phyloP scores from a whole-genome alignment of 1,140 invertebrate genomes.

The Callitettix versicolor region DNA sequence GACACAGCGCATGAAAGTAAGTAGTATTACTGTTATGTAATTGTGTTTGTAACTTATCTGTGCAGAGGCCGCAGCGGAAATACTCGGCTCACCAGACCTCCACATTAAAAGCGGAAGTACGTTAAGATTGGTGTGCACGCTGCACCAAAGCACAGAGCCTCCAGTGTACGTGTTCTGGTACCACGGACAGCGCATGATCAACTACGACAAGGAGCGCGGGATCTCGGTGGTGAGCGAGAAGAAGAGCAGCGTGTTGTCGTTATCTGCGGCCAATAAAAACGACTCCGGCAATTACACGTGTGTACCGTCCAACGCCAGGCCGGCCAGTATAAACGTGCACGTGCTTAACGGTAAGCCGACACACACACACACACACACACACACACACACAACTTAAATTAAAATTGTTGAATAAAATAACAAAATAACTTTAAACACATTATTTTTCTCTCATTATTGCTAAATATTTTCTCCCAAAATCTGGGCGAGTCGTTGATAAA shows the following conservation, averaged over 20 bases:
- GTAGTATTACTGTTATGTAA: too few species aligned
- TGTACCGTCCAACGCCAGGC: conserved; percentile 71
- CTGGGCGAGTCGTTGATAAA: too few species aligned
- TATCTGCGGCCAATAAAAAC: conserved; percentile 49
- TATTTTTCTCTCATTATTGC: not conserved
- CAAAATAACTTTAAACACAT: not conserved
- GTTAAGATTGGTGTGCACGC: conserved; percentile 56
- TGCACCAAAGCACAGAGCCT: conserved; percentile 57
- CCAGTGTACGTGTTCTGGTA: conserved; percentile 71
- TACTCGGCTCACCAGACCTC: conserved; percentile 61
- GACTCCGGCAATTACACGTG: conserved; percentile 85
- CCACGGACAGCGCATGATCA: conserved; percentile 39
- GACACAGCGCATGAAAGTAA: too few species aligned
- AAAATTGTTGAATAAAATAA: not conserved
- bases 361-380: too few species aligned
- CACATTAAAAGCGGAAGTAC: conserved; percentile 62
- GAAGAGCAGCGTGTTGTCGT: conserved; percentile 51
- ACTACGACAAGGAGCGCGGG: conserved; percentile 34
- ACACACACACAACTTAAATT: too few species aligned
- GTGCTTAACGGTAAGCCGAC: conserved; percentile 58
- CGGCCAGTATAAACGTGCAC: conserved; percentile 73
- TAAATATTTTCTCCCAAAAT: too few species aligned
- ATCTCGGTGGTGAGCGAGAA: conserved; percentile 30
- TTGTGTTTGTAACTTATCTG: too few species aligned
- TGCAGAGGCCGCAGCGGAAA: conserved; percentile 60